phyloP scores from a whole-genome alignment of 2,888 invertebrate species.

The Leucoma salicis region DNA sequence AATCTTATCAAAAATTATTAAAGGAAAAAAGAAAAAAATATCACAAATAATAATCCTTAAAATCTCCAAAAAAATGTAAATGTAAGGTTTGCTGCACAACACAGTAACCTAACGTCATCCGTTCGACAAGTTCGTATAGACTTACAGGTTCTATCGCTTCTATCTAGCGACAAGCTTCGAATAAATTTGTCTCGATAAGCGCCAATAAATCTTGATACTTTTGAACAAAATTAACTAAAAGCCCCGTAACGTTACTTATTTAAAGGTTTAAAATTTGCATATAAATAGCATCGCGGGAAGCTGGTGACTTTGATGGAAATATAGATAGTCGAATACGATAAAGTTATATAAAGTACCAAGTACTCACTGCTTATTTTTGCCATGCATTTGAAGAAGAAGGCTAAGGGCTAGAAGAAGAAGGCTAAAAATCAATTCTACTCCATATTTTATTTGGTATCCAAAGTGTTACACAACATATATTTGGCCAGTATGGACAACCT shows the following conservation, averaged over 20 bases:
- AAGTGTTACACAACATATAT: no score
- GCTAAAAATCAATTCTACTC: no score
- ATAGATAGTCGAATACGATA: no score
- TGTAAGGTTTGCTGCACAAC: conserved; percentile 3
- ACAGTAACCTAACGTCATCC: conserved; percentile 6
- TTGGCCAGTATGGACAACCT: no score
- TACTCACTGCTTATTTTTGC: no score
- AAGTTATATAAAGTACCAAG: no score
- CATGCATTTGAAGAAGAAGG: no score
- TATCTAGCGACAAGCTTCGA: conserved; percentile 43
- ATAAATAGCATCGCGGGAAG: conserved; percentile 46
- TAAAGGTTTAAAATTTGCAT: conserved; percentile 61
- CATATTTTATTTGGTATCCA: no score
- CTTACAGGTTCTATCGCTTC: no score
- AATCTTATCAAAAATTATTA: no score
- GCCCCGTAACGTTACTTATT: conserved; percentile 30
- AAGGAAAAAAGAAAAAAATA: no score
- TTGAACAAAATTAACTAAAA: conserved; percentile 52
- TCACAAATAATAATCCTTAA: neutral
- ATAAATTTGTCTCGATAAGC: conserved; percentile 62
- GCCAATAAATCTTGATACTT: conserved; percentile 56
- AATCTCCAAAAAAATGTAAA: neutral
- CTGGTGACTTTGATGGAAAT: conserved; percentile 37
- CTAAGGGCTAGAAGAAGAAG: no score
- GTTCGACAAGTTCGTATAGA: conserved; percentile 11